phyloP scores from a whole-genome alignment of 1,140 invertebrate genomes.

The Drosophila grimshawi region DNA sequence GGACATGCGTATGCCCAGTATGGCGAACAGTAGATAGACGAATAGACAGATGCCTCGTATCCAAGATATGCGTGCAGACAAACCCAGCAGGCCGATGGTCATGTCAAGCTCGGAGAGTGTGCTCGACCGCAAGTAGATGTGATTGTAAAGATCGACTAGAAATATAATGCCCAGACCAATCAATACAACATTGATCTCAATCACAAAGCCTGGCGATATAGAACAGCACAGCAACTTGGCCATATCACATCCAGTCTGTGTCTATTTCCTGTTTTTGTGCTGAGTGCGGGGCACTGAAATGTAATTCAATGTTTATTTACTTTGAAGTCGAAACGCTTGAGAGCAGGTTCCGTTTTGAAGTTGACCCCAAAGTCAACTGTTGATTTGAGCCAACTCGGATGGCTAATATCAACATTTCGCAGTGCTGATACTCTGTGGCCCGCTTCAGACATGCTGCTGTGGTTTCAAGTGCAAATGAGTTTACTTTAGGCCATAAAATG shows the following conservation, averaged over 20 bases:
- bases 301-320: conserved; percentile 47
- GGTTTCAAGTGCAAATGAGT: conserved; percentile 73
- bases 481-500: conserved; percentile 61
- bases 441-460: conserved; percentile 51
- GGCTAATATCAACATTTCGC: conserved; percentile 66
- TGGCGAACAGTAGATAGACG: conserved; percentile 13
- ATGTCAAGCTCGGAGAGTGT: not conserved
- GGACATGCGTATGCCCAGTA: conserved; percentile 48
- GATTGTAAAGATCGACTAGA: conserved; percentile 48
- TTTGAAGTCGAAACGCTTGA: conserved; percentile 57
- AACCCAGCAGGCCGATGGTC: conserved; percentile 5
- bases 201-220: conserved; percentile 42
- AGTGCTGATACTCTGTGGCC: not conserved
- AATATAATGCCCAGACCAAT: conserved; percentile 47
- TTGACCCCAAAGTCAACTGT: conserved; percentile 50
- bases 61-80: conserved; percentile 29
- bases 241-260: conserved; percentile 16
- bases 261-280: not conserved
- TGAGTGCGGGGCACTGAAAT: conserved; percentile 8
- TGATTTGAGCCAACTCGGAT: conserved; percentile 38
- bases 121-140: conserved; percentile 1
- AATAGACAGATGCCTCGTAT: conserved; percentile 17
- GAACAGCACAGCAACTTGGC: not conserved
- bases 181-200: conserved; percentile 51
- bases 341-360: conserved; percentile 43